Evolutionary conservation across 2,888 invertebrate genomes (phyloP).

Genomic region (Theodoxus fluviatilis): DNA sequence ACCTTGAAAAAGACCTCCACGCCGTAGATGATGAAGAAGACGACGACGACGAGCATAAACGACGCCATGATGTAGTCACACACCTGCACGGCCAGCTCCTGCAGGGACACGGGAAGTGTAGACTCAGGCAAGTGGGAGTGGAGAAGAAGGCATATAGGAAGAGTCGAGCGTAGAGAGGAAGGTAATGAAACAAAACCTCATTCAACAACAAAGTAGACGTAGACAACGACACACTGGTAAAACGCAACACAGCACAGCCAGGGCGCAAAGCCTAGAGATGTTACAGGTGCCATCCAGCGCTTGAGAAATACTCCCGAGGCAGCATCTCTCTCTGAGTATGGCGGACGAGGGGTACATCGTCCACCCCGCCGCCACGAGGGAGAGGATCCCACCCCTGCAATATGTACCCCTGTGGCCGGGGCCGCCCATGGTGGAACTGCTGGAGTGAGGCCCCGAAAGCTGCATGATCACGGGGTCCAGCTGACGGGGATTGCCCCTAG

Average conservation of each 20-base stretch:
- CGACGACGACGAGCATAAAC: slow-evolving; percentile 86
- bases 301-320: too few relatives aligned
- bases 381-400: too few relatives aligned
- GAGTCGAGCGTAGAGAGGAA: neutral
- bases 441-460: too few relatives aligned
- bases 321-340: too few relatives aligned
- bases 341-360: too few relatives aligned
- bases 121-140: neutral
- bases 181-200: neutral
- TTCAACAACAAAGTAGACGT: neutral
- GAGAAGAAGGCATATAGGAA: neutral
- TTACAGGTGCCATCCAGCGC: too few relatives aligned
- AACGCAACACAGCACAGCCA: neutral
- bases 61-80: slow-evolving; percentile 92
- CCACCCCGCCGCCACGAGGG: too few relatives aligned
- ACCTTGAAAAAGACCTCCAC: slow-evolving; percentile 94
- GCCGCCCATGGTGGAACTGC: too few relatives aligned
- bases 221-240: neutral
- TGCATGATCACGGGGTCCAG: too few relatives aligned
- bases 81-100: slow-evolving; percentile 81
- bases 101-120: slow-evolving; percentile 26
- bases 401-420: too few relatives aligned
- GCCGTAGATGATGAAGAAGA: slow-evolving; percentile 92
- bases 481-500: too few relatives aligned
- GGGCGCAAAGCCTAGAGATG: neutral